These are phyloP conservation scores for Sander vitreus DNA, from an alignment of 2,113 vertebrate genomes.

Conservation along the genomic window DNA sequence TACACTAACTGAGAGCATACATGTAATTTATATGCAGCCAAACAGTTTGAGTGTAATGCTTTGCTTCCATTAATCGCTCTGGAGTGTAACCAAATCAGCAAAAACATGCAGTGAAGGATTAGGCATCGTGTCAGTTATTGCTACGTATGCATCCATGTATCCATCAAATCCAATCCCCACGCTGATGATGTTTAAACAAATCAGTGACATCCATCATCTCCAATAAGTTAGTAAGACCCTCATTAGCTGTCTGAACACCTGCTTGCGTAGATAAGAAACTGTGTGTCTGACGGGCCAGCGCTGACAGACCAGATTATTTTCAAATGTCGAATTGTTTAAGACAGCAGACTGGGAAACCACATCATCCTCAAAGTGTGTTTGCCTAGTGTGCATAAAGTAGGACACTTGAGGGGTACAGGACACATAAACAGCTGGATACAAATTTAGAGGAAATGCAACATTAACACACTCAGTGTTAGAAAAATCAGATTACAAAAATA, in stretches of 20 bases:
- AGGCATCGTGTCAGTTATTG: conserved; percentile 58
- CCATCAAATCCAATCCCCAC: conserved; percentile 71
- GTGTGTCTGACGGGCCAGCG: conserved; percentile 37
- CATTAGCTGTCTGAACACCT: conserved; percentile 64
- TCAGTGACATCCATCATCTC: conserved; percentile 64
- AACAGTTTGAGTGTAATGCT: conserved; percentile 10
- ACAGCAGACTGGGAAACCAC: conserved; percentile 19
- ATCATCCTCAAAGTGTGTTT: conserved; percentile 16
- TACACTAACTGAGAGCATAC: not conserved
- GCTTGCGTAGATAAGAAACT: conserved; percentile 64
- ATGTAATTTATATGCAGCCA: conserved; percentile 23
- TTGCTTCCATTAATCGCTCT: conserved; percentile 42
- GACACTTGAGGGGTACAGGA: conserved; percentile 16
- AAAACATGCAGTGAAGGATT: conserved; percentile 54
- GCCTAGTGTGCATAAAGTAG: conserved; percentile 26
- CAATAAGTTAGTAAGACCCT: conserved; percentile 50
- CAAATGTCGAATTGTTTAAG: conserved; percentile 45
- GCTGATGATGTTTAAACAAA: conserved; percentile 59
- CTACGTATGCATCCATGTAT: conserved; percentile 66
- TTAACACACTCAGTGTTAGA: not conserved
- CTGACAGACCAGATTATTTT: conserved; percentile 56
- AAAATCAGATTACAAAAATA: conserved; percentile 1
- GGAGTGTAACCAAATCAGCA: conserved; percentile 59
- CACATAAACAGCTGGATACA: not conserved
- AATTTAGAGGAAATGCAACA: not conserved